Conservation (phyloP, 2,797 vertebrate species). For the Pristis pectinata region DNA sequence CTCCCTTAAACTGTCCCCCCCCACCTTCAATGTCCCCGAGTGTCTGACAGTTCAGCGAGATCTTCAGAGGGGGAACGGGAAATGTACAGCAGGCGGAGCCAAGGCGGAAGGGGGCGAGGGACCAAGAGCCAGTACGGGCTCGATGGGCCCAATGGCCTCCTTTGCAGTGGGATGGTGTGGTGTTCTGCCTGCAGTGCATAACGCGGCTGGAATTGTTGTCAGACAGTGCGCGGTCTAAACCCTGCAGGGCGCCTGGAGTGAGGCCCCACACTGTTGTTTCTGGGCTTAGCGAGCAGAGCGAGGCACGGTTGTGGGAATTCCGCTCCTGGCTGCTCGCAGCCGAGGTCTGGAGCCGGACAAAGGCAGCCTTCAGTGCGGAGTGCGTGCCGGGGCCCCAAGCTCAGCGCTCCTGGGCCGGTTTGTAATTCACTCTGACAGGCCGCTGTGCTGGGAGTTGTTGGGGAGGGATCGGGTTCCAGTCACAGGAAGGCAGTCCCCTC, state of each 20-base stretch:
- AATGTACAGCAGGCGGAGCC: too few species aligned
- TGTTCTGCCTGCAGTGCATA: background rate
- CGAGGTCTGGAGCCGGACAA: conserved; percentile 1
- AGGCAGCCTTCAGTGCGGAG: background rate
- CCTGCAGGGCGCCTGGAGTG: background rate
- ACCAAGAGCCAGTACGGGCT: too few species aligned
- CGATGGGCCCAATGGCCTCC: background rate
- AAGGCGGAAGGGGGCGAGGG: too few species aligned
- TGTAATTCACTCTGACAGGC: conserved; percentile 47
- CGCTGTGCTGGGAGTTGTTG: conserved; percentile 57
- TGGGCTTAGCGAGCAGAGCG: background rate
- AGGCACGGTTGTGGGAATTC: background rate
- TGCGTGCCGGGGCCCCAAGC: background rate
- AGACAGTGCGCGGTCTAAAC: background rate
- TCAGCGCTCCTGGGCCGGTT: background rate
- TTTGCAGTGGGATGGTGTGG: background rate
- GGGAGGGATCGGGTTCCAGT: conserved; percentile 46
- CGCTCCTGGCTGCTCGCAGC: background rate
- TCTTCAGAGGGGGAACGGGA: too few species aligned
- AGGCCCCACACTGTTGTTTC: background rate
- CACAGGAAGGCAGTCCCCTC: conserved; percentile 39
- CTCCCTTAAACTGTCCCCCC: too few species aligned
- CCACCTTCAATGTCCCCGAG: too few species aligned
- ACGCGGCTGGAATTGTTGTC: background rate
- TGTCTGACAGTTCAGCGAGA: too few species aligned